phyloP scores from a whole-genome alignment of 1,140 invertebrate species.

The Pseudomyrmex gracilis region DNA sequence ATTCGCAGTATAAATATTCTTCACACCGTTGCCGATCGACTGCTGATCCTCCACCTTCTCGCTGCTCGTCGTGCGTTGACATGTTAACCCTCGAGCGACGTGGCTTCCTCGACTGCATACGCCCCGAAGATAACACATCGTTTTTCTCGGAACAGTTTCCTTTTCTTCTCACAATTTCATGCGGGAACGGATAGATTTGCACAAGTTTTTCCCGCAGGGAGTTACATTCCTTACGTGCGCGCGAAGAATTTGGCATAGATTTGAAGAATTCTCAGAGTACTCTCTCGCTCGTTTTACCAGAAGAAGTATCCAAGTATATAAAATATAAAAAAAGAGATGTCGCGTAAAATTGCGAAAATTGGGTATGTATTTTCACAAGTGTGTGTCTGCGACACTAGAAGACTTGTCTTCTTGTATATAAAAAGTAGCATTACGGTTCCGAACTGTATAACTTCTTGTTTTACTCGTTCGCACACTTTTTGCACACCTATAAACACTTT shows the following conservation, averaged over 20 bases:
- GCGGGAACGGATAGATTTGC: neutral
- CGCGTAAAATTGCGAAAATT: neutral
- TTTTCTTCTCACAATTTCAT: conserved; percentile 18
- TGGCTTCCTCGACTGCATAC: neutral
- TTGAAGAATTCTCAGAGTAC: neutral
- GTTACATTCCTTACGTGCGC: neutral
- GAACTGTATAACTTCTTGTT: too few relatives aligned
- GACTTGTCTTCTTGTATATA: conserved; percentile 1
- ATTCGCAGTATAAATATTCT: conserved; percentile 18
- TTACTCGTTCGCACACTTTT: too few relatives aligned
- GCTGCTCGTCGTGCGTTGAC: too few relatives aligned
- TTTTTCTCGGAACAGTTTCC: neutral
- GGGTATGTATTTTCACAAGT: neutral
- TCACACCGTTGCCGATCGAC: neutral
- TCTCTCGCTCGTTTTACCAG: neutral
- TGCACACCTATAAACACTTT: too few relatives aligned
- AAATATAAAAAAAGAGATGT: neutral
- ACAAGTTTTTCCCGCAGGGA: neutral
- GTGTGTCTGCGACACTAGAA: neutral
- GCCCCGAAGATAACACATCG: neutral
- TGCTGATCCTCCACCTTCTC: too few relatives aligned
- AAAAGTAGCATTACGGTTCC: too few relatives aligned
- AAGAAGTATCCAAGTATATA: neutral
- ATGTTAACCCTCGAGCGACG: conserved; percentile 8
- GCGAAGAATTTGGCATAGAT: neutral